Percentiles rank a stretch among this genome's conserved stretches.
Evolutionary conservation across 2,113 vertebrate genomes (phyloP).

Genomic region (Microtus ochrogaster): DNA sequence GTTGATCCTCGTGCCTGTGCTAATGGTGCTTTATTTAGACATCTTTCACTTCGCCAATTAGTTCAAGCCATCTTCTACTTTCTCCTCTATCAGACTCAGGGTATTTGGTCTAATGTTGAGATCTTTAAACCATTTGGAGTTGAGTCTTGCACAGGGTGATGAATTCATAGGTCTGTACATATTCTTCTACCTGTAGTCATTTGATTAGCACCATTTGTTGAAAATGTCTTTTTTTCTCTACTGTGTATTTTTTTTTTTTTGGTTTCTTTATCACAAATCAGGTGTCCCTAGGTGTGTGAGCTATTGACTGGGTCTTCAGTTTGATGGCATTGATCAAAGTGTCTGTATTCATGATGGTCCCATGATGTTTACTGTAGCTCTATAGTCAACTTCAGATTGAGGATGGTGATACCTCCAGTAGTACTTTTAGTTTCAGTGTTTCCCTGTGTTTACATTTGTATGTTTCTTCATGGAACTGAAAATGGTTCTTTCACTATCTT

Average conservation of each 20-base stretch:
- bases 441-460: no score
- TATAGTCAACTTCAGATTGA: no score
- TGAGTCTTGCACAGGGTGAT: background rate
- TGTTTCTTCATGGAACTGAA: no score
- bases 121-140: background rate
- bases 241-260: background rate
- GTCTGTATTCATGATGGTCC: no score
- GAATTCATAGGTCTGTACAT: background rate
- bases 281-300: no score
- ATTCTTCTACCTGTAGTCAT: background rate
- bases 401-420: background rate
- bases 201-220: background rate
- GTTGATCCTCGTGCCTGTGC: background rate
- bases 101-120: background rate
- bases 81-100: background rate
- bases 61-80: background rate
- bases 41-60: background rate
- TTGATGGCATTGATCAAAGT: no score
- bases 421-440: background rate
- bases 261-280: no score
- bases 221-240: background rate
- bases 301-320: no score
- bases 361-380: no score
- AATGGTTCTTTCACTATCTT: background rate
- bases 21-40: background rate